Evolutionary conservation across 2,888 invertebrate genomes (phyloP), one percentile per base, ranked within the genome.

Genomic region (Laothoe populi): DNA sequence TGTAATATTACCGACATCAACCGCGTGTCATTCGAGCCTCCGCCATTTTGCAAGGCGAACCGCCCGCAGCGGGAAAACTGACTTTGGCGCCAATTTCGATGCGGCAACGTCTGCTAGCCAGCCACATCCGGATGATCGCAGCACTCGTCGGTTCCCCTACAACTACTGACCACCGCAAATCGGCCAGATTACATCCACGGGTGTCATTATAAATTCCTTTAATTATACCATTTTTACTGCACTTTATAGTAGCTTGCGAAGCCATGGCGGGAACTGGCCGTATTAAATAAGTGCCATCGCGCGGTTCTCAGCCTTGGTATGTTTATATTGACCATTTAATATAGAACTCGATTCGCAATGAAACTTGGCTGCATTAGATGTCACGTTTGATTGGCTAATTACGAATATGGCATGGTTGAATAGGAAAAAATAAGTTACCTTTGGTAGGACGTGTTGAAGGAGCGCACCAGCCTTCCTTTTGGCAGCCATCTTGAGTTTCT

Each of bases 391-490:
- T 42, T 61, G 53, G 60, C 40, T 58, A 58, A 42, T 24, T 58
- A 58, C 16, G 31, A 19, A 40, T 24, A 58, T n/a, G 57, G 23
- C 40, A 40, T 42, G 2, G 38, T 2, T 57, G 42, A 24, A 58
- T 58, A 58, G 57, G 42, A 58, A 58, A 40, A 58, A 58, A 57
- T 38, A 49, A 79, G 57, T 88, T 92, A 93, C 93, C 93, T 93
- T 93, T 83, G 93, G 93, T 78, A 93, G 84, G 75, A 93, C 93
- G 88, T 95, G 96, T 91, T 95, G 96, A 77, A 95, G 95, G 81
- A 95, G 93, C 77, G 95, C 95, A 76, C 95, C 95, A 83, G 95
- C 95, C 94, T 95, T 95, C 87, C 95, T 94, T 92, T 96, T 95
- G 73, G 95, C 95, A 73, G 95, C 95, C 95, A 95, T 95, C 84